These are phyloP conservation scores for Drosophila pseudoobscura DNA, from an alignment of 1,140 invertebrate genomes.

Conservation along the genomic window DNA sequence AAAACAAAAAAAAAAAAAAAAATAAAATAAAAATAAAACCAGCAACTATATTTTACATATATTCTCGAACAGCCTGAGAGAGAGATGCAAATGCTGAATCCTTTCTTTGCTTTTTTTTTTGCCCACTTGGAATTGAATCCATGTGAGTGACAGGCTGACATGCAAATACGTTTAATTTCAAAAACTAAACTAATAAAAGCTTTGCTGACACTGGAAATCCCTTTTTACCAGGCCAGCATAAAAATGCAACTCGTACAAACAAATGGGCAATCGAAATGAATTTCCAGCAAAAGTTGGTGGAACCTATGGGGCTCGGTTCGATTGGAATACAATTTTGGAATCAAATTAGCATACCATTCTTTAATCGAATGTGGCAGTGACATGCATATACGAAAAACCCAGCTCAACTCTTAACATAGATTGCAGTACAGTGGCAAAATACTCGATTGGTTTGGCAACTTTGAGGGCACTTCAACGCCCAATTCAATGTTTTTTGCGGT, in stretches of 20 bases:
- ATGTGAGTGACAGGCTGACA: constrained; percentile 67
- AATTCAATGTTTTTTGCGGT: neutral
- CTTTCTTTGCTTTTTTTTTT: neutral
- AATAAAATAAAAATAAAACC: too few species aligned
- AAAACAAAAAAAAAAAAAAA: neutral
- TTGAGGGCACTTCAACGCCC: neutral
- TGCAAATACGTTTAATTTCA: constrained; percentile 80
- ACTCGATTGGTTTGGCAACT: too few species aligned
- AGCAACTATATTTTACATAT: too few species aligned
- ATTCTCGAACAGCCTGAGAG: neutral
- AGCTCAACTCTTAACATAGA: too few species aligned
- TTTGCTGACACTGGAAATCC: constrained; percentile 31
- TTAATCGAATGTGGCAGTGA: too few species aligned
- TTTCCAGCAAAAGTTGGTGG: constrained; percentile 44
- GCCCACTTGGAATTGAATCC: constrained; percentile 22
- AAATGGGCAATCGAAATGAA: constrained; percentile 59
- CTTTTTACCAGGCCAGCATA: constrained; percentile 17
- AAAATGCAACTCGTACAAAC: constrained; percentile 6
- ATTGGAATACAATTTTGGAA: too few species aligned
- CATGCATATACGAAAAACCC: too few species aligned
- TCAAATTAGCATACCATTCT: too few species aligned
- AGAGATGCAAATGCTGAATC: constrained; percentile 43
- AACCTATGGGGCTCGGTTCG: constrained; percentile 13
- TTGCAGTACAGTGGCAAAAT: too few species aligned
- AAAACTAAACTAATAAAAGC: constrained; percentile 80